Percentiles rank a stretch among this genome's conserved stretches.
Evolutionary conservation across 2,113 vertebrate species (phyloP).

Genomic region (Xenotilapia leptura): DNA sequence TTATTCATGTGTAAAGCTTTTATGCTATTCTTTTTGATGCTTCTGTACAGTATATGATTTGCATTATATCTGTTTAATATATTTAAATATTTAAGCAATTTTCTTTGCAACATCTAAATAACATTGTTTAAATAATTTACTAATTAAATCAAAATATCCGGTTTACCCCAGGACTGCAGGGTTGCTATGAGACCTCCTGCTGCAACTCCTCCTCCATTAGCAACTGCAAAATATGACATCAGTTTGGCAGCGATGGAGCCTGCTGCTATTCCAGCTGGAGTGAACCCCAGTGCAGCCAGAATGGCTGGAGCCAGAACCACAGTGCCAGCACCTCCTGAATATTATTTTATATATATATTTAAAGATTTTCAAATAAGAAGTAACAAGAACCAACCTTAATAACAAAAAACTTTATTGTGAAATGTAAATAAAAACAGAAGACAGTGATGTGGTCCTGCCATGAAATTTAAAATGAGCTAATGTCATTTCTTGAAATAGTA

Average conservation of each 20-base stretch:
- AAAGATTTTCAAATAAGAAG: background rate
- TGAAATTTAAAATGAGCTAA: background rate
- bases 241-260: background rate
- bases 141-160: background rate
- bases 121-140: background rate
- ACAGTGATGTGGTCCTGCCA: background rate
- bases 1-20: background rate
- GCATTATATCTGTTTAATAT: background rate
- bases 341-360: background rate
- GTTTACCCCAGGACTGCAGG: background rate
- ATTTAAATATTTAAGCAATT: background rate
- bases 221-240: background rate
- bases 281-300: background rate
- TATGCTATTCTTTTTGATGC: background rate
- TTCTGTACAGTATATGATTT: background rate
- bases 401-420: background rate
- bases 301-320: background rate
- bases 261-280: background rate
- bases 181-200: background rate
- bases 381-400: background rate
- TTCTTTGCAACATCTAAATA: background rate
- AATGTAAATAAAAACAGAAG: background rate
- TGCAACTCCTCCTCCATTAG: background rate
- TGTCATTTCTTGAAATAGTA: background rate
- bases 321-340: background rate